These are phyloP conservation scores for Tiphia femorata DNA, from an alignment of 2,888 invertebrate species.

Conservation along the genomic window DNA sequence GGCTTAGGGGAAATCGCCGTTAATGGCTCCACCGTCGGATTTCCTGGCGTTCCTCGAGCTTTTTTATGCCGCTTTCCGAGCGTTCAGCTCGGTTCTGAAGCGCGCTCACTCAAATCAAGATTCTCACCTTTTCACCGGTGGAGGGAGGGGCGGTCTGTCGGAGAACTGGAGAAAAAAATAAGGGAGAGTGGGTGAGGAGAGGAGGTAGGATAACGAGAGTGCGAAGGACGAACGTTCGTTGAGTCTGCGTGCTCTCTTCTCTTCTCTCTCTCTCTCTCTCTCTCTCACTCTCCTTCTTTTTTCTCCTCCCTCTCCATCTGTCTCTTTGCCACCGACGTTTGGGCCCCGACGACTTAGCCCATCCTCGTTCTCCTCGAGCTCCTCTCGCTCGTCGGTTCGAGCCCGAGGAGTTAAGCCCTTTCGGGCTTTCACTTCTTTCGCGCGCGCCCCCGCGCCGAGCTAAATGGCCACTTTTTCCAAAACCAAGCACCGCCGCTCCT, in stretches of 20 bases:
- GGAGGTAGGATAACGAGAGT: too few species aligned
- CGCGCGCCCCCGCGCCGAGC: too few species aligned
- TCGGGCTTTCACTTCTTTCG: too few species aligned
- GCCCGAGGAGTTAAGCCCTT: conserved; percentile 25
- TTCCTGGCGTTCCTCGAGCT: conserved; percentile 47
- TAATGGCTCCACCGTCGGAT: conserved; percentile 59
- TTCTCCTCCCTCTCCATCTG: not conserved
- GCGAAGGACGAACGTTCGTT: too few species aligned
- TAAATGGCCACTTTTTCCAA: conserved; percentile 37
- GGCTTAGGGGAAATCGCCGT: conserved; percentile 58
- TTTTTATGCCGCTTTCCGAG: conserved; percentile 52
- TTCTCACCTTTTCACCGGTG: conserved; percentile 56
- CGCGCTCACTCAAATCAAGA: conserved; percentile 60
- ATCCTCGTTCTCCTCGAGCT: too few species aligned
- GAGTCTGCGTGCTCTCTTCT: too few species aligned
- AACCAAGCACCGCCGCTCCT: not conserved
- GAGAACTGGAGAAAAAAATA: too few species aligned
- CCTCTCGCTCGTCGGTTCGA: too few species aligned
- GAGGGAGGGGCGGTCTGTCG: too few species aligned
- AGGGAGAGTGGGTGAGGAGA: too few species aligned
- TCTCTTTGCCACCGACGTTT: conserved; percentile 1
- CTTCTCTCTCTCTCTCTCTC: conserved; percentile 9
- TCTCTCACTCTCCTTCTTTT: conserved; percentile 5
- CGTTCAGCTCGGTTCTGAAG: conserved; percentile 45
- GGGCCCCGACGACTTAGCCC: too few species aligned